phyloP scores from a whole-genome alignment of 2,113 vertebrate genomes.

The Psilopogon haemacephalus region DNA sequence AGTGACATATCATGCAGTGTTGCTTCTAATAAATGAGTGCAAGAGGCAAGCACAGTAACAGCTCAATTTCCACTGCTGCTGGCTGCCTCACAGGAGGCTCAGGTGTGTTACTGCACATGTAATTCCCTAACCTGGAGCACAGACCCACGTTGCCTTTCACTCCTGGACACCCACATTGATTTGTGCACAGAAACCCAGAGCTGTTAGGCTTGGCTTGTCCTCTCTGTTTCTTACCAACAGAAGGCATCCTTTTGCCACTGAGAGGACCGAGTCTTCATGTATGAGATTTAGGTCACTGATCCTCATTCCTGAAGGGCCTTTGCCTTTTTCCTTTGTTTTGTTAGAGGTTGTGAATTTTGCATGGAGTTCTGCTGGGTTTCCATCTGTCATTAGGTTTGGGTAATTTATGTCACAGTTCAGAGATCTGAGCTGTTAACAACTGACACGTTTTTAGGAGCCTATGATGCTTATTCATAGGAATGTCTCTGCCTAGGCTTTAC shows the following conservation, averaged over 20 bases:
- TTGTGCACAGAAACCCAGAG: not conserved
- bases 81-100: not conserved
- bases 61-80: not conserved
- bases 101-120: not conserved
- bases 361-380: not conserved
- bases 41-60: not conserved
- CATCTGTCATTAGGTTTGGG: not conserved
- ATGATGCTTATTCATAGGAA: not conserved
- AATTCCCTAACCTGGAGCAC: not conserved
- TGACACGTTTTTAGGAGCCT: not conserved
- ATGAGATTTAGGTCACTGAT: not conserved
- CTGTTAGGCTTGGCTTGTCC: not conserved
- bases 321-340: not conserved
- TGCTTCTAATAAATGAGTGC: not conserved
- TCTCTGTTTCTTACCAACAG: not conserved
- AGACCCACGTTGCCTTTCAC: not conserved
- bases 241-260: not conserved
- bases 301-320: not conserved
- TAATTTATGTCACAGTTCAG: not conserved
- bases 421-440: not conserved
- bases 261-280: not conserved
- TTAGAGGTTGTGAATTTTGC: not conserved
- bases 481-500: not conserved
- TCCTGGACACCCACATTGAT: not conserved
- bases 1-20: not conserved